Evolutionary conservation across 2,797 vertebrate species (phyloP).

Genomic region (Lindbergichthys nudifrons): DNA sequence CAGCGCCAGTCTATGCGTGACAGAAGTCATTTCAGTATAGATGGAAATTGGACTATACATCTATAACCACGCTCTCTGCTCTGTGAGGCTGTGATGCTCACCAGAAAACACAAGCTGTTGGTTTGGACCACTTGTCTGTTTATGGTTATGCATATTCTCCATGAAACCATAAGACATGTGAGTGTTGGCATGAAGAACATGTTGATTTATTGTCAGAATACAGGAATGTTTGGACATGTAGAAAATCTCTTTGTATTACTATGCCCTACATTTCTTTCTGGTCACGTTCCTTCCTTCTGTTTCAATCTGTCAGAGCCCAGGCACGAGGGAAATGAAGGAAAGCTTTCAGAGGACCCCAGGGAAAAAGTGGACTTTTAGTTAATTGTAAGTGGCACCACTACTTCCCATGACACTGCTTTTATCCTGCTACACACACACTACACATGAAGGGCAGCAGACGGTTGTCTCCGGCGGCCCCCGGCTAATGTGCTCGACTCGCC

Average conservation of each 20-base stretch:
- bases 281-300: slow-evolving; percentile 35
- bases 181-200: background rate
- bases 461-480: slow-evolving; percentile 13
- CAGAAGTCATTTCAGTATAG: slow-evolving; percentile 58
- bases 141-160: slow-evolving; percentile 15
- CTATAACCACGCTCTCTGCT: slow-evolving; percentile 18
- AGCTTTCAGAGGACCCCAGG: slow-evolving; percentile 24
- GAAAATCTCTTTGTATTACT: too few species aligned
- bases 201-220: background rate
- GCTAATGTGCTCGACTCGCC: slow-evolving; percentile 18
- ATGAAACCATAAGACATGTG: slow-evolving; percentile 8
- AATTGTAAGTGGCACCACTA: slow-evolving; percentile 36
- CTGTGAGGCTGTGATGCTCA: slow-evolving; percentile 14
- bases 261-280: slow-evolving; percentile 23
- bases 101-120: slow-evolving; percentile 12
- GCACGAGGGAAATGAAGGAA: slow-evolving; percentile 25
- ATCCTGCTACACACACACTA: background rate
- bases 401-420: slow-evolving; percentile 12
- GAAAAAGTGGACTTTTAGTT: slow-evolving; percentile 42
- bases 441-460: slow-evolving; percentile 6
- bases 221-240: too few species aligned
- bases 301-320: slow-evolving; percentile 22
- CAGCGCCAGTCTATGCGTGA: slow-evolving; percentile 52
- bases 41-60: slow-evolving; percentile 38
- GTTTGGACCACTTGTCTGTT: slow-evolving; percentile 16